Conservation (phyloP, 2,888 invertebrate species). For the Dioctria rufipes region DNA sequence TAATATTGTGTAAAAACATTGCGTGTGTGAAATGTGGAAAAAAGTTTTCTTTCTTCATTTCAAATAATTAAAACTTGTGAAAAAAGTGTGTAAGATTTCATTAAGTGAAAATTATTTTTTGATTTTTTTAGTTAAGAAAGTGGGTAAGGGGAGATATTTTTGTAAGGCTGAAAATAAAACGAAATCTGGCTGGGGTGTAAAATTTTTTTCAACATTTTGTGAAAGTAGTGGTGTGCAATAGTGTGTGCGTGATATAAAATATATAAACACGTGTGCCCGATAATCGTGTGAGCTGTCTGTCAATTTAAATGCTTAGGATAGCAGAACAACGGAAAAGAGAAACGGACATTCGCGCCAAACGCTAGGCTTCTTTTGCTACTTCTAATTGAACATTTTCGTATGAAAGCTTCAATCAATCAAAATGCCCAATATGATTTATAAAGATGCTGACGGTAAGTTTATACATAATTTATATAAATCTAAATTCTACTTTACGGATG, state of each 20-base stretch:
- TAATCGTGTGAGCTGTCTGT: neutral
- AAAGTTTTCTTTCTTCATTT: neutral
- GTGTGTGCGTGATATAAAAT: neutral
- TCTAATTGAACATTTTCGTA: neutral
- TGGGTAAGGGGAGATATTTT: too few species aligned
- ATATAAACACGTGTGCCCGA: neutral
- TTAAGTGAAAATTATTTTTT: too few species aligned
- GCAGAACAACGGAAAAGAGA: neutral
- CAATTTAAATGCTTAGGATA: neutral
- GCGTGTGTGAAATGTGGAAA: neutral
- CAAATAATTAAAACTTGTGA: neutral
- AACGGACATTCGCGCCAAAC: neutral
- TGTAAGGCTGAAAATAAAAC: too few species aligned
- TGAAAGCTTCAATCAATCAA: neutral
- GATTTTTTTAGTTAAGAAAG: too few species aligned
- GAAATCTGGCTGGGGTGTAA: neutral
- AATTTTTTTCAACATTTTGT: neutral
- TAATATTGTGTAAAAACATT: neutral
- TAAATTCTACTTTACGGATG: neutral
- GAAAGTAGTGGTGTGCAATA: neutral
- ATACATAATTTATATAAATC: neutral
- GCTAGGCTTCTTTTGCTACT: neutral
- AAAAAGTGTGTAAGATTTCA: neutral
- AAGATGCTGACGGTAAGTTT: constrained; percentile 44
- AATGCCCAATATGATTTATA: constrained; percentile 23